A percentile compares a stretch with the other conserved stretches of the same genome.
phyloP scores from a whole-genome alignment of 2,888 invertebrate species.

The Pachliopta kotzebuea region DNA sequence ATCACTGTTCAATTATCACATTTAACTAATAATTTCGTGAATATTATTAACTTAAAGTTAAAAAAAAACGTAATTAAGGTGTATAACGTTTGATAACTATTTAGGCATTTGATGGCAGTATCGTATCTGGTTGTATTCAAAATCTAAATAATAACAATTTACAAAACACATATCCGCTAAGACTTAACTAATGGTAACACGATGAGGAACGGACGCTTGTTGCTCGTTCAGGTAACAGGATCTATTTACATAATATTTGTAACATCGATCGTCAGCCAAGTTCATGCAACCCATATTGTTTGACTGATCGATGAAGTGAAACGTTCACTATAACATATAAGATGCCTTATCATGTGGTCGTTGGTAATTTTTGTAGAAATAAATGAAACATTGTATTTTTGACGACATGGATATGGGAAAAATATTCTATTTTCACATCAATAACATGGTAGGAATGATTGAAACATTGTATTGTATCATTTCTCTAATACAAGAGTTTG shows the following conservation, averaged over 20 bases:
- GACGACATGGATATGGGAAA: neutral
- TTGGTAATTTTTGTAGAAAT: conserved; percentile 2
- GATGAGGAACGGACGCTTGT: conserved; percentile 74
- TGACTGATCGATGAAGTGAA: conserved; percentile 23
- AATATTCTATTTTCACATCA: too few species aligned
- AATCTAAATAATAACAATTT: conserved; percentile 64
- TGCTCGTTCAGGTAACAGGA: conserved; percentile 77
- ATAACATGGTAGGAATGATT: too few species aligned
- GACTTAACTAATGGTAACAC: conserved; percentile 79
- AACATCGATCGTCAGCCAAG: conserved; percentile 30
- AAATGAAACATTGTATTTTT: conserved; percentile 18
- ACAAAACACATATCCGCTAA: conserved; percentile 68
- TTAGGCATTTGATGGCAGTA: conserved; percentile 81
- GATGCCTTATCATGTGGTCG: conserved; percentile 8
- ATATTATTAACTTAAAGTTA: conserved; percentile 54
- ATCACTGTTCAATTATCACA: conserved; percentile 74
- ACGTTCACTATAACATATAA: conserved; percentile 12
- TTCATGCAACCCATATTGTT: conserved; percentile 37
- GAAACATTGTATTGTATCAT: too few species aligned
- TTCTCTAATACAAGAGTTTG: neutral
- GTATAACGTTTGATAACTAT: conserved; percentile 63
- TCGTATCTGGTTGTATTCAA: conserved; percentile 75
- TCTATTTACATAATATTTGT: conserved; percentile 40
- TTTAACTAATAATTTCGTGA: conserved; percentile 75
- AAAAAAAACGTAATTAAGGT: conserved; percentile 43